These are phyloP conservation scores for Acanthornis magna DNA, from an alignment of 2,797 vertebrate species.

Conservation along the genomic window DNA sequence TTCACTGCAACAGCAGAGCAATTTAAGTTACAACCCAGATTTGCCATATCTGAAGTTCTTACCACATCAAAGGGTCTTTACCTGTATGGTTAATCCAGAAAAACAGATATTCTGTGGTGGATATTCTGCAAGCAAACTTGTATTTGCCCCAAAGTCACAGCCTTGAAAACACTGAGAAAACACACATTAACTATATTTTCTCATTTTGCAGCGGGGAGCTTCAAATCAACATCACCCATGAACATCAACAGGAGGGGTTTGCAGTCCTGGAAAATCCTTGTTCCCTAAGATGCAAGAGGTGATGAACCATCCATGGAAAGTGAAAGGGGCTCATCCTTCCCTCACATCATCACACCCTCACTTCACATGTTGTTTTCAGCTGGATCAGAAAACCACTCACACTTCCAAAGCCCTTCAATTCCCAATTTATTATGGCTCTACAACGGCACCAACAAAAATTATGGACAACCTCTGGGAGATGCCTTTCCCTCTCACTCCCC, in stretches of 20 bases:
- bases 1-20: neutral
- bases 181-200: neutral
- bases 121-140: neutral
- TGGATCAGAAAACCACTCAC: neutral
- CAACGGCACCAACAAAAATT: neutral
- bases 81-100: neutral
- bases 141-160: neutral
- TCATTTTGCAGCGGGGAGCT: neutral
- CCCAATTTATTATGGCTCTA: neutral
- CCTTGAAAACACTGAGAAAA: neutral
- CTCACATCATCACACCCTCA: neutral
- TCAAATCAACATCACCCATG: neutral
- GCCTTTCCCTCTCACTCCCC: neutral
- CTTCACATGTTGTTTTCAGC: neutral
- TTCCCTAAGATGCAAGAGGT: neutral
- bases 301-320: neutral
- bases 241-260: neutral
- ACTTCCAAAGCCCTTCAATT: neutral
- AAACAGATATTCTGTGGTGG: neutral
- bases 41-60: neutral
- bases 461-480: neutral
- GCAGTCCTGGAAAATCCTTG: neutral
- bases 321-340: neutral
- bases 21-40: neutral
- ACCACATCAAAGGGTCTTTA: neutral